Base-by-base conservation (phyloP, 2,113 vertebrate species). In the Menura novaehollandiae region DNA sequence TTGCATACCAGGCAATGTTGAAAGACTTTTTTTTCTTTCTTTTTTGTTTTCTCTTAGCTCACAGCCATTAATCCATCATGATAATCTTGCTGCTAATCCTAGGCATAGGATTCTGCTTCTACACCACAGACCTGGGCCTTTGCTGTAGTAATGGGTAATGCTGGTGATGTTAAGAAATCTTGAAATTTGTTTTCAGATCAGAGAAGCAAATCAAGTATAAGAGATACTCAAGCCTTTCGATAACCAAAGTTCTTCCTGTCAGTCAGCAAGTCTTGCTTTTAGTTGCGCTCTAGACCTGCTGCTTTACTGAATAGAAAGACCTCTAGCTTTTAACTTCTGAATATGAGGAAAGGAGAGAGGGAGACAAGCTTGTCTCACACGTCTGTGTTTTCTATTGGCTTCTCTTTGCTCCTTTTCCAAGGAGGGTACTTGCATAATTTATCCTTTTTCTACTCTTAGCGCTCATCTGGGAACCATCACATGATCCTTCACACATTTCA, bases 401-500 rank as follows among this genome's bases (percentile, higher is more conserved):
- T 81, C 75, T 59, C 53, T 88, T 85, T 84, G 24, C 68, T 88
- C 44, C 53, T 85, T 89, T 94, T 60, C 56, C 53, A 69, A 53
- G 49, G 80, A 90, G 15, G 46, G 23, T 79, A 37, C 79, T 88
- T 92, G 60, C 30, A 60, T 91, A 56, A 86, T 93, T 92, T 83
- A 92, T 86, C 91, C 8, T 84, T 86, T 90, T 5, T 5, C 83
- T 88, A 27, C 68, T 67, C 67, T n/a, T 81, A 46, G 47, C 55
- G 21, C 56, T 93, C 37, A 62, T 94, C 88, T 92, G 88, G 83
- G 79, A 90, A 63, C 66, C 63, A 62, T 73, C 62, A 58, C 60
- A 62, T 91, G 76, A 73, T 96, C n/a, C 64, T 94, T 95, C 86
- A 94, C 80, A 81, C 83, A 39, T 75, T 93, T 88, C 60, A 49